Conservation (phyloP, 2,113 vertebrate species). For the Oncorhynchus nerka region DNA sequence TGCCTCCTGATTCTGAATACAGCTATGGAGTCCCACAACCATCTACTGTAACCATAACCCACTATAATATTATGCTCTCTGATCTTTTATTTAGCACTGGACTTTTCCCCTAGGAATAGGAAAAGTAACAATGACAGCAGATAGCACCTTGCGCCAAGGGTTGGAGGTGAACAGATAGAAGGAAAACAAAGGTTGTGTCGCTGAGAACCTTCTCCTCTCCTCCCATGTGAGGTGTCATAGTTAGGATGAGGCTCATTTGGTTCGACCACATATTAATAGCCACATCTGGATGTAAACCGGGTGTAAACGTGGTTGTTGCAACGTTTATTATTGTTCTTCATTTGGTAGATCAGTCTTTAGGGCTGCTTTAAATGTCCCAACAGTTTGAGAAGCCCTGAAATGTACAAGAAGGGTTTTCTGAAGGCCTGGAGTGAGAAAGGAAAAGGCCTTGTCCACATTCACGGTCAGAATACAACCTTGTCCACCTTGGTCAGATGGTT, state of each 20-base stretch:
- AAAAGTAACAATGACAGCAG: not conserved
- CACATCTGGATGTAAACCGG: too few species aligned
- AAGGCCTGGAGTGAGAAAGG: too few species aligned
- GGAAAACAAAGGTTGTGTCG: not conserved
- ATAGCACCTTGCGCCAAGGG: not conserved
- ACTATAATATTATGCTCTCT: not conserved
- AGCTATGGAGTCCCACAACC: not conserved
- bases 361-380: too few species aligned
- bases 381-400: too few species aligned
- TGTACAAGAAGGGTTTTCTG: too few species aligned
- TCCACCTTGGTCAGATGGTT: too few species aligned
- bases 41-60: not conserved
- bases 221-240: not conserved
- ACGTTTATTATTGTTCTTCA: too few species aligned
- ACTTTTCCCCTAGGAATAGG: not conserved
- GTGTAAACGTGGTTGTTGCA: too few species aligned
- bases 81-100: conserved; percentile 23
- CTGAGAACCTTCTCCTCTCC: not conserved
- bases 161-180: not conserved
- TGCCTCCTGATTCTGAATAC: not conserved
- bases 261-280: not conserved
- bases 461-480: too few species aligned
- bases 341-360: not conserved
- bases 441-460: too few species aligned
- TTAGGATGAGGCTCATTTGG: not conserved